A percentile compares a stretch with the other conserved stretches of the same genome.
Evolutionary conservation across 92 coral and sea anemone genomes (phyloP).

Genomic region (Paramuricea clavata): DNA sequence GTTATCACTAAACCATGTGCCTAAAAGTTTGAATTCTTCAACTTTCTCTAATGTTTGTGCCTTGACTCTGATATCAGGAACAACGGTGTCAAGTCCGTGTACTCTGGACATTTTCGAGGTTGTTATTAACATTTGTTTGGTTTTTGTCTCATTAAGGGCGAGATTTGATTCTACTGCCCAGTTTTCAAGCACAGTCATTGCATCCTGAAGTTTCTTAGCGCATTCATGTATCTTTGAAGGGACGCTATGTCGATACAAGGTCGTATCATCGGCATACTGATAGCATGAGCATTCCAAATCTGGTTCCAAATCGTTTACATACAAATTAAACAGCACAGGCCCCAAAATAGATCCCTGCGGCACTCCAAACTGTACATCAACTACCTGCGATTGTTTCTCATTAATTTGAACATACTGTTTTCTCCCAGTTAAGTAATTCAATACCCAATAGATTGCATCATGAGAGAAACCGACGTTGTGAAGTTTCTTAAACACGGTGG

Average conservation of each 20-base stretch:
- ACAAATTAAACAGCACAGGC: conserved; percentile 48
- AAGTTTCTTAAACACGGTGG: background rate
- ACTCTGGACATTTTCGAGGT: conserved; percentile 56
- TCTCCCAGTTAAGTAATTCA: background rate
- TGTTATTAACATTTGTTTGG: conserved; percentile 54
- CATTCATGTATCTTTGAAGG: conserved; percentile 38
- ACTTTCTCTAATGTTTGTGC: background rate
- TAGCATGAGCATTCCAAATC: conserved; percentile 38
- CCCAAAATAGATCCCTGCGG: conserved; percentile 48
- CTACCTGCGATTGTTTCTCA: conserved; percentile 49
- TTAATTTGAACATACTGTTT: background rate
- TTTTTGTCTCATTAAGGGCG: conserved; percentile 40
- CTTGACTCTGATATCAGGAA: background rate
- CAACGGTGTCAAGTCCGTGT: conserved; percentile 28
- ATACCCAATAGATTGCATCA: background rate
- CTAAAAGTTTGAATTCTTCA: background rate
- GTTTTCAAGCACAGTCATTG: conserved; percentile 38
- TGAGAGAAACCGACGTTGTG: background rate
- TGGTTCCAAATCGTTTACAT: conserved; percentile 48
- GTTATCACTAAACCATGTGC: conserved; percentile 35
- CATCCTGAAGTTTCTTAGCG: conserved; percentile 21
- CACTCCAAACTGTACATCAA: conserved; percentile 47
- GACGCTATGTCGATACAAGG: conserved; percentile 29
- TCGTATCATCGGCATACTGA: conserved; percentile 52
- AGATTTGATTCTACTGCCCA: conserved; percentile 53